phyloP scores from a whole-genome alignment of 2,888 invertebrate genomes.

The Cataglyphis altisquamis region DNA sequence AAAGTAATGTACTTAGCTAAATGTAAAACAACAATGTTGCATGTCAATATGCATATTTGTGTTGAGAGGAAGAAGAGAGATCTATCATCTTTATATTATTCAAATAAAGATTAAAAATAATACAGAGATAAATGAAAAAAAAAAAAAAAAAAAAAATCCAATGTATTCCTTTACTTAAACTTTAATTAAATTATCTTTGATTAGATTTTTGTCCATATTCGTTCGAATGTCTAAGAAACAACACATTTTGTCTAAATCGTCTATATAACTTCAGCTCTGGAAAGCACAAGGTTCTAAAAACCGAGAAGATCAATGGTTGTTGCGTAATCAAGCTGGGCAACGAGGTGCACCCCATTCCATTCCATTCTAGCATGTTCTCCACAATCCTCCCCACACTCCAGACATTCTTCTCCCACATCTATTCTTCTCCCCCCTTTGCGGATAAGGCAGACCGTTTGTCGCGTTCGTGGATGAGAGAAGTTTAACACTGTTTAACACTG shows the following conservation, averaged over 20 bases:
- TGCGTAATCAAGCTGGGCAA: constrained; percentile 74
- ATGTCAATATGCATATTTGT: not conserved
- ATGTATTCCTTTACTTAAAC: not conserved
- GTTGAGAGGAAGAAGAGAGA: no score
- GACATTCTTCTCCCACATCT: constrained; percentile 39
- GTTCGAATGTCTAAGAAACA: not conserved
- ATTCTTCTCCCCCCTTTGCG: constrained; percentile 69
- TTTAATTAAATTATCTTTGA: not conserved
- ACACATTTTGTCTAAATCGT: not conserved
- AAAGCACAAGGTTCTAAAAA: constrained; percentile 66
- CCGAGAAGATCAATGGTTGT: constrained; percentile 74
- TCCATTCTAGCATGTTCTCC: constrained; percentile 31
- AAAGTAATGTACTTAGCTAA: not conserved
- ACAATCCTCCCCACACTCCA: constrained; percentile 34
- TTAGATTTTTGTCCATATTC: not conserved
- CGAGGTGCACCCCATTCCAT: constrained; percentile 59
- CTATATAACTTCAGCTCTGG: not conserved
- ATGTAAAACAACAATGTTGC: not conserved
- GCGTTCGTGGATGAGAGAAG: constrained; percentile 61
- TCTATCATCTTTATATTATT: not conserved
- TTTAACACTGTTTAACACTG: constrained; percentile 50
- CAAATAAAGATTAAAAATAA: not conserved
- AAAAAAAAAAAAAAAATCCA: not conserved
- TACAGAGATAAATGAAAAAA: not conserved
- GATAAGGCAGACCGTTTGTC: constrained; percentile 74